A percentile compares a stretch with the other conserved stretches of the same genome.
Conservation (phyloP, 1,140 invertebrate genomes). For the Nylanderia fulva region DNA sequence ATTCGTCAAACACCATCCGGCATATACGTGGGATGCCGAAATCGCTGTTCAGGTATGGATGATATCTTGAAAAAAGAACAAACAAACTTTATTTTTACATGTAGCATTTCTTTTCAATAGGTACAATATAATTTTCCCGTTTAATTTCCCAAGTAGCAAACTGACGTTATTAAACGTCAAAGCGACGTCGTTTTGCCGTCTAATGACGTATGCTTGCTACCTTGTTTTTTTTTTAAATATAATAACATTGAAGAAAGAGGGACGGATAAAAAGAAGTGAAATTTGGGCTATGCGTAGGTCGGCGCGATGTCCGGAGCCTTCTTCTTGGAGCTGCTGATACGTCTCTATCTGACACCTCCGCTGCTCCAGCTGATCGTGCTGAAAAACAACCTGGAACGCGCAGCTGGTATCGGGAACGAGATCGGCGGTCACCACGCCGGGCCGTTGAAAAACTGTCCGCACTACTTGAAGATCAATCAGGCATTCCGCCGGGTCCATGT, state of each 20-base stretch:
- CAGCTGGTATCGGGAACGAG: slow-evolving; percentile 90
- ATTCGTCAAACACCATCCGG: slow-evolving; percentile 87
- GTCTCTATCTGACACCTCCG: slow-evolving; percentile 89
- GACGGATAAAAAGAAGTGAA: not conserved
- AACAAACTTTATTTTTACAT: not conserved
- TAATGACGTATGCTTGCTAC: too few species aligned
- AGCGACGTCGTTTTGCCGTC: too few species aligned
- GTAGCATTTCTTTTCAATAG: not conserved
- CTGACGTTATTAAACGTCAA: too few species aligned
- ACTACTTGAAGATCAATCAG: slow-evolving; percentile 89
- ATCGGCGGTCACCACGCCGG: slow-evolving; percentile 89
- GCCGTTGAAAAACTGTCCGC: slow-evolving; percentile 89
- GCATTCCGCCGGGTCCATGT: slow-evolving; percentile 90
- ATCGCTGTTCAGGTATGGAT: slow-evolving; percentile 84
- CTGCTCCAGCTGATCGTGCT: slow-evolving; percentile 89
- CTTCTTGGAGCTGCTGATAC: slow-evolving; percentile 89
- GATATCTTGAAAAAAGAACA: not conserved
- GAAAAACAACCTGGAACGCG: slow-evolving; percentile 90
- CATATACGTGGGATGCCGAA: slow-evolving; percentile 81
- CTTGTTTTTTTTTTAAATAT: too few species aligned
- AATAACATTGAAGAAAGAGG: not conserved
- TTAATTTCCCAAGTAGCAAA: too few species aligned
- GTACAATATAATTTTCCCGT: not conserved
- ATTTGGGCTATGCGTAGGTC: slow-evolving; percentile 85
- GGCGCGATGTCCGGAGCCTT: slow-evolving; percentile 89